Conservation (phyloP, 2,113 vertebrate genomes). For the Macroglossus sobrinus region DNA sequence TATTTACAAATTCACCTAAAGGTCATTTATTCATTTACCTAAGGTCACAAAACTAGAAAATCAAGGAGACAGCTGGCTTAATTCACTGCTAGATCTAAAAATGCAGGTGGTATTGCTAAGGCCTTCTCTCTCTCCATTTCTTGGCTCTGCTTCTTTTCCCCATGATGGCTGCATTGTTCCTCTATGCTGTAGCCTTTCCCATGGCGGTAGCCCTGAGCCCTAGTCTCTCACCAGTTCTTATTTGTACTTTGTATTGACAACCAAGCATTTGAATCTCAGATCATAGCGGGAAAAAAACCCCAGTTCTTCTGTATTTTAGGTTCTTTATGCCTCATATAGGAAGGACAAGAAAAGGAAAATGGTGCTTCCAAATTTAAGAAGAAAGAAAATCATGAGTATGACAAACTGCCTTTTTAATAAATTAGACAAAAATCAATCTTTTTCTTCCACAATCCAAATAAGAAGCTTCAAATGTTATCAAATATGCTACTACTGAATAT, state of each 20-base stretch:
- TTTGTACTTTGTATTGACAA: neutral
- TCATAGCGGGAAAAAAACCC: neutral
- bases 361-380: neutral
- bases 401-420: neutral
- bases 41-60: neutral
- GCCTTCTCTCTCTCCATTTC: neutral
- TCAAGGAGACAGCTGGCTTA: neutral
- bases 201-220: neutral
- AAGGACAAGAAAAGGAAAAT: neutral
- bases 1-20: neutral
- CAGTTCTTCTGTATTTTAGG: neutral
- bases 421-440: neutral
- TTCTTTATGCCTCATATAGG: neutral
- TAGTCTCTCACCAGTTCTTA: neutral
- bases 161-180: fast-evolving
- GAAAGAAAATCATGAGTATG: neutral
- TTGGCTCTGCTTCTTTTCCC: neutral
- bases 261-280: neutral
- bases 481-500: neutral
- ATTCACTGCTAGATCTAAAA: neutral
- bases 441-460: neutral
- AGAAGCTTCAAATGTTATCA: neutral
- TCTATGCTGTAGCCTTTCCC: neutral
- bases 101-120: neutral
- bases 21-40: neutral